Evolutionary conservation across 2,797 vertebrate genomes (phyloP), one percentile per base, ranked within the genome.

Genomic region (Macroramphosus scolopax): DNA sequence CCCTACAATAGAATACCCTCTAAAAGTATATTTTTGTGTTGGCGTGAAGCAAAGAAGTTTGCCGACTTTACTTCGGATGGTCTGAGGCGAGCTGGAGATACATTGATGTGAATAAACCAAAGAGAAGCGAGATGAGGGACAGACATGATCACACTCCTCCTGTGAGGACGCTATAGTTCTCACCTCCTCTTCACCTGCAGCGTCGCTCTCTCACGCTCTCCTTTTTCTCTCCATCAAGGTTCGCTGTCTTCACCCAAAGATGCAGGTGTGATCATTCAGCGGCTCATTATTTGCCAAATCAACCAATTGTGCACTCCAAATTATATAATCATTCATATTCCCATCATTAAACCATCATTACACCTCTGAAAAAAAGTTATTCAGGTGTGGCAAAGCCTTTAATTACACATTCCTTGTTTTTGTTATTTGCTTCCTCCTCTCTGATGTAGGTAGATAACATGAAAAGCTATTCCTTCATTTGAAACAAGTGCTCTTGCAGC

Each of bases 241-340:
- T 72, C 6, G 1, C 46, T 39, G 47, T 60, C 68, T 72, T 39
- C 41, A 62, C 78, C 62, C 59, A 60, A 59, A 69, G 73, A 70
- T 18, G 57, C 77, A 77, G 78, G 81, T 78, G 72, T 68, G 72
- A 82, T 78, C 82, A 73, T 68, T 80, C 80, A 67, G 31, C 63
- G 52, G 5, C 67, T 72, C 8, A 17, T 76, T n/a, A n/a, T n/a
- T n/a, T n/a, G n/a, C 62, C 63, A 59, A 77, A 63, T 46, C 44
- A 55, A 37, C 40, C 59, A 29, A 17, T 60, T 61, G 44, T n/a
- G 37, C 59, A 63, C 44, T n/a, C 64, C 15, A 55, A 72, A 78
- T 72, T 66, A 72, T 58, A 72, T 25, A 33, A 39, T 43, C 65
- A 70, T 68, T 74, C 57, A 68, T 72, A 72, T 68, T 29, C n/a